A percentile compares a stretch with the other conserved stretches of the same genome.
phyloP scores from a whole-genome alignment of 2,113 vertebrate species.

The Sebastes fasciatus region DNA sequence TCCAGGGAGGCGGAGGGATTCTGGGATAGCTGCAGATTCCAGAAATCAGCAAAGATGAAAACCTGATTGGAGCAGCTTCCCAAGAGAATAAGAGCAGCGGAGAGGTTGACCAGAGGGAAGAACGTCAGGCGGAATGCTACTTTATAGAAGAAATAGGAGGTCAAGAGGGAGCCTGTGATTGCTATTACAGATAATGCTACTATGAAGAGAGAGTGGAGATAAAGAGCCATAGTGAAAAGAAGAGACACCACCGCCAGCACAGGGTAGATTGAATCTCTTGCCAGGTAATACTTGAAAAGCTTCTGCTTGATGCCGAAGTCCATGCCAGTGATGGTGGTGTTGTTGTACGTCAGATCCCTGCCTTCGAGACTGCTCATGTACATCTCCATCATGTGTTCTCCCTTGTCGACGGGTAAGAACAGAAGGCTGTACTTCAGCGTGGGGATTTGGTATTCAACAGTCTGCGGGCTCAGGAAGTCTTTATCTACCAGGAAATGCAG shows the following conservation, averaged over 20 bases:
- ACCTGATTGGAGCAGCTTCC: constrained; percentile 93
- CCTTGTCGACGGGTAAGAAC: constrained; percentile 92
- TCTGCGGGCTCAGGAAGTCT: constrained; percentile 96
- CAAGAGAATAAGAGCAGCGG: constrained; percentile 89
- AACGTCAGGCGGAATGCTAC: constrained; percentile 93
- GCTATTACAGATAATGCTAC: constrained; percentile 89
- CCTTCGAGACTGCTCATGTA: constrained; percentile 91
- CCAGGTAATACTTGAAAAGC: constrained; percentile 93
- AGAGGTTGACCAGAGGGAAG: constrained; percentile 94
- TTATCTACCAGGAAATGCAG: constrained; percentile 95
- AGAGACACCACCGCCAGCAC: constrained; percentile 89
- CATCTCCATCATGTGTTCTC: constrained; percentile 92
- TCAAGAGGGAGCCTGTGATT: constrained; percentile 88
- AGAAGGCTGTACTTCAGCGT: constrained; percentile 96
- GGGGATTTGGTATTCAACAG: constrained; percentile 94
- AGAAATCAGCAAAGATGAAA: constrained; percentile 94
- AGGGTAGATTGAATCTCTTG: constrained; percentile 92
- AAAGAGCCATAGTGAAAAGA: constrained; percentile 91
- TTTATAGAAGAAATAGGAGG: constrained; percentile 96
- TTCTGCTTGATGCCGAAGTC: constrained; percentile 96
- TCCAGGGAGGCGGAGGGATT: constrained; percentile 88
- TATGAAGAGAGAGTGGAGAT: constrained; percentile 92
- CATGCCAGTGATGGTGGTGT: constrained; percentile 94
- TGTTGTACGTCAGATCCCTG: constrained; percentile 90
- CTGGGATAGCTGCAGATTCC: constrained; percentile 91